A percentile compares a stretch with the other conserved stretches of the same genome.
These are phyloP conservation scores for Chinchilla lanigera DNA, from an alignment of 2,113 vertebrate genomes.

Conservation along the genomic window DNA sequence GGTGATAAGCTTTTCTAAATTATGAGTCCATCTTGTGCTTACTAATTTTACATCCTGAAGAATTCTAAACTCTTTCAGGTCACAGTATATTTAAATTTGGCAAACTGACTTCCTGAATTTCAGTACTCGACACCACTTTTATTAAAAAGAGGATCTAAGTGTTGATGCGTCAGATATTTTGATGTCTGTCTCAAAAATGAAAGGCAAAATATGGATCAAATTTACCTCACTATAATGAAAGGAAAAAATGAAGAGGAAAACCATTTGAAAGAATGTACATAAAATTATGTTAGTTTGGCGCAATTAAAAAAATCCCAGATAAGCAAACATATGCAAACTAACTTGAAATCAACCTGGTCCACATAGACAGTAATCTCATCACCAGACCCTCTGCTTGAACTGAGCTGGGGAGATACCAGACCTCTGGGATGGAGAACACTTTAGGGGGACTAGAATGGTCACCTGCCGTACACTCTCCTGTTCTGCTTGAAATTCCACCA, in stretches of 20 bases:
- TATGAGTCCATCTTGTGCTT: not conserved
- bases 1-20: not conserved
- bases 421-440: not conserved
- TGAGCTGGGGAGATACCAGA: not conserved
- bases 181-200: not conserved
- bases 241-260: slow-evolving; percentile 32
- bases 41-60: slow-evolving; percentile 9
- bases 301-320: not conserved
- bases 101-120: slow-evolving; percentile 3
- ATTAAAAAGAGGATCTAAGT: not conserved
- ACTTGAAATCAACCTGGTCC: not conserved
- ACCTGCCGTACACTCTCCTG: not conserved
- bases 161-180: slow-evolving; percentile 12
- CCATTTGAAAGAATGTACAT: not conserved
- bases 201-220: not conserved
- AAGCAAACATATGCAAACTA: not conserved
- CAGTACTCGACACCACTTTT: not conserved
- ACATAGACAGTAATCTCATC: not conserved
- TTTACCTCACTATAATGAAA: not conserved
- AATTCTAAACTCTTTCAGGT: not conserved
- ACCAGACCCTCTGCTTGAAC: not conserved
- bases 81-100: not conserved
- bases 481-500: not conserved
- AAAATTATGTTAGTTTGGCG: not conserved
- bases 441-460: not conserved